A percentile compares a stretch with the other conserved stretches of the same genome.
Evolutionary conservation across 2,888 invertebrate genomes (phyloP).

Genomic region (Scaptomyza caliginosa): DNA sequence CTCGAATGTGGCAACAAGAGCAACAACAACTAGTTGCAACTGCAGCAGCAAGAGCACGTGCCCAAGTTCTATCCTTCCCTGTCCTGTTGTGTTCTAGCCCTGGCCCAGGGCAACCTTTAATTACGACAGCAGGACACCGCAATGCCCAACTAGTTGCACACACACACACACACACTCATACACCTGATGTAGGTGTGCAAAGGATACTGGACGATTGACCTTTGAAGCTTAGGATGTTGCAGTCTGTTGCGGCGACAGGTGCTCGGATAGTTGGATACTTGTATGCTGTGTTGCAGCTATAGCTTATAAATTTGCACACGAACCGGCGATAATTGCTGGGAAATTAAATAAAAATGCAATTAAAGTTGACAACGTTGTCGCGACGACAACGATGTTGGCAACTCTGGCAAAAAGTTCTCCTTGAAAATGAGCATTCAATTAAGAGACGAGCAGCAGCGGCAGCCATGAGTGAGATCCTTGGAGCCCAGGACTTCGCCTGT

Average conservation of each 20-base stretch:
- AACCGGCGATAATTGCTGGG: conserved; percentile 78
- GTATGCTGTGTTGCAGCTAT: conserved; percentile 19
- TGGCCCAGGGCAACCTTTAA: conserved; percentile 66
- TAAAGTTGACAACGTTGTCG: conserved; percentile 62
- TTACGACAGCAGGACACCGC: conserved; percentile 61
- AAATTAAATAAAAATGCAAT: conserved; percentile 82
- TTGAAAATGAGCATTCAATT: conserved; percentile 73
- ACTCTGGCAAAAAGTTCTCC: conserved; percentile 26
- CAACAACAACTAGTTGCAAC: conserved; percentile 21
- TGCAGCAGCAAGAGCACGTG: conserved; percentile 30
- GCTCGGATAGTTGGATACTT: conserved; percentile 5
- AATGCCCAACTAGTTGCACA: conserved; percentile 50
- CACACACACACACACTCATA: conserved; percentile 20
- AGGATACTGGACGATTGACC: conserved; percentile 68
- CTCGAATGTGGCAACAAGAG: conserved; percentile 47
- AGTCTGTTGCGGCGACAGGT: conserved; percentile 34
- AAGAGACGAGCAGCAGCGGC: conserved; percentile 38
- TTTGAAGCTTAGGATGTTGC: conserved; percentile 56
- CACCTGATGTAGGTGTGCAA: conserved; percentile 32
- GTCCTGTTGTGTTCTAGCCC: conserved; percentile 22
- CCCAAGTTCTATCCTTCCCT: conserved; percentile 36
- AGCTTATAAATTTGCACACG: conserved; percentile 70
- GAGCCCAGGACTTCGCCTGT: conserved; percentile 42
- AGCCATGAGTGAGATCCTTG: conserved; percentile 1
- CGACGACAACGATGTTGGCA: conserved; percentile 21